phyloP scores from a whole-genome alignment of 2,888 invertebrate genomes.

The Clivina fossor region DNA sequence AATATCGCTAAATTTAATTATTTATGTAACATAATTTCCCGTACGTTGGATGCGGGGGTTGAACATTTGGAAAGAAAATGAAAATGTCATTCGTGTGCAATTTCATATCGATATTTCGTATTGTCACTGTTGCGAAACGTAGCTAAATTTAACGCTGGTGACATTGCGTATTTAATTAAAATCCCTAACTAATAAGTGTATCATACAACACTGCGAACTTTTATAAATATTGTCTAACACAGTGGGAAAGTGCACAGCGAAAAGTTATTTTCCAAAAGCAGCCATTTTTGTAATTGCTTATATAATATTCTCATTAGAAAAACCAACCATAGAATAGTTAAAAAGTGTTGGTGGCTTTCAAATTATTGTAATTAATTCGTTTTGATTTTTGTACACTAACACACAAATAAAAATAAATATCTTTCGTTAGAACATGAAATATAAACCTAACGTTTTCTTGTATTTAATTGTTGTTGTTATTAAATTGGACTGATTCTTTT shows the following conservation, averaged over 20 bases:
- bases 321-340: background rate
- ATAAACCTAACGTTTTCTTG: background rate
- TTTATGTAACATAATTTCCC: too few relatives aligned
- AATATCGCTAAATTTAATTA: background rate
- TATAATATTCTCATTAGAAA: background rate
- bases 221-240: background rate
- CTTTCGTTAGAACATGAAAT: background rate
- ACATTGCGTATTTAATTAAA: background rate
- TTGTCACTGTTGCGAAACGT: background rate
- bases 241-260: background rate
- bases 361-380: background rate
- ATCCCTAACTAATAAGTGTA: background rate
- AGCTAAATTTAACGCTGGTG: too few relatives aligned
- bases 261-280: background rate
- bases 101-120: background rate
- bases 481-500: too few relatives aligned
- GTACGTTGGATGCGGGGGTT: too few relatives aligned
- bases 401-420: too few relatives aligned
- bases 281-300: background rate
- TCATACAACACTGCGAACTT: background rate
- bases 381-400: too few relatives aligned
- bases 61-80: too few relatives aligned
- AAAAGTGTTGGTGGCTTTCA: background rate
- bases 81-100: background rate
- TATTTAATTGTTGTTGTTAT: too few relatives aligned